phyloP scores from a whole-genome alignment of 2,888 invertebrate species.

The Netelia melanura region DNA sequence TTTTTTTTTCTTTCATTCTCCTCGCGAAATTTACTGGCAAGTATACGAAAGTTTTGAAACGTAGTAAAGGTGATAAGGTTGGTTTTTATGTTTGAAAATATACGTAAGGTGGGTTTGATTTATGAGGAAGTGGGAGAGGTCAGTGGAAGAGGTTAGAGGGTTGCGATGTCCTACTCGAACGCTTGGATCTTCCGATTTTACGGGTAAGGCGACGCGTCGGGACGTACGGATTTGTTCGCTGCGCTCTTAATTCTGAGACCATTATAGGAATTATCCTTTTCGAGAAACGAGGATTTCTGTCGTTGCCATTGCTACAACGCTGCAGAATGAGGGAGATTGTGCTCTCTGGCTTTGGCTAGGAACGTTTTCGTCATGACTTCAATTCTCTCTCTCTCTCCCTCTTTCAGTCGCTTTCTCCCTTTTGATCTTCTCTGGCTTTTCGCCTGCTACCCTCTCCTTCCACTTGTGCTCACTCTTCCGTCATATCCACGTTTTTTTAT shows the following conservation, averaged over 20 bases:
- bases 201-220: not conserved
- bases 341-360: not conserved
- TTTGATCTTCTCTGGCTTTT: slow-evolving; percentile 21
- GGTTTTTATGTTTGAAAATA: too few species aligned
- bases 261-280: slow-evolving; percentile 39
- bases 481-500: slow-evolving; percentile 30
- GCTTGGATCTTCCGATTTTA: not conserved
- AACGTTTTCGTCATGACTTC: slow-evolving; percentile 36
- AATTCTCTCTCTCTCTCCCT: slow-evolving; percentile 18
- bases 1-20: not conserved
- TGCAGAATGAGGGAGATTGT: slow-evolving; percentile 6
- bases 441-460: slow-evolving; percentile 3
- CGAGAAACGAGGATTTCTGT: slow-evolving; percentile 27
- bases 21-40: too few species aligned
- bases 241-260: slow-evolving; percentile 18
- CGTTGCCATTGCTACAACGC: slow-evolving; percentile 13
- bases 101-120: too few species aligned
- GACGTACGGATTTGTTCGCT: not conserved
- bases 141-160: too few species aligned
- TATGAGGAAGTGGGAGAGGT: too few species aligned
- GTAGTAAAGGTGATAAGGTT: too few species aligned
- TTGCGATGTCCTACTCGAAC: not conserved
- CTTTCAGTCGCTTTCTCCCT: slow-evolving; percentile 8
- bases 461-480: not conserved
- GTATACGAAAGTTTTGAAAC: too few species aligned